These are phyloP conservation scores for Trypoxylon attenuatum DNA, from an alignment of 2,888 invertebrate genomes.

Conservation along the genomic window DNA sequence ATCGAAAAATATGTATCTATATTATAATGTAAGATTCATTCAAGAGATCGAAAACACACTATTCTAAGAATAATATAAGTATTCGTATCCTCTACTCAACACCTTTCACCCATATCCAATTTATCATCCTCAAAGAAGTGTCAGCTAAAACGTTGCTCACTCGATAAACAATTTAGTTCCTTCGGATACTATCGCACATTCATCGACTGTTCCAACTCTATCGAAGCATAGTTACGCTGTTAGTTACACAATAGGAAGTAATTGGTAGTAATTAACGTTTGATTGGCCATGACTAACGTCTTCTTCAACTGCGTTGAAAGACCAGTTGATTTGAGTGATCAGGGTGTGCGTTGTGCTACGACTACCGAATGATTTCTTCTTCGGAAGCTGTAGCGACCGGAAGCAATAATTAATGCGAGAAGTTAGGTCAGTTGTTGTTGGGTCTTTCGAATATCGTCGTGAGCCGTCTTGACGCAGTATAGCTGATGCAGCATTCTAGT, in stretches of 20 bases:
- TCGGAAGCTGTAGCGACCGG: constrained; percentile 14
- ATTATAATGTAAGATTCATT: too few relatives aligned
- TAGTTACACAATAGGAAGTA: not conserved
- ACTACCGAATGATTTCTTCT: constrained; percentile 12
- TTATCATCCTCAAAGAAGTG: not conserved
- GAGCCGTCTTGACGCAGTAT: too few relatives aligned
- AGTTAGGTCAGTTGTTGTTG: too few relatives aligned
- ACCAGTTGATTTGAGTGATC: constrained; percentile 5
- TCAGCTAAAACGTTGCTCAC: not conserved
- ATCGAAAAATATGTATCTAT: too few relatives aligned
- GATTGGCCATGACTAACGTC: constrained; percentile 2
- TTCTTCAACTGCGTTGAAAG: not conserved
- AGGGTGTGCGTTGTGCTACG: not conserved
- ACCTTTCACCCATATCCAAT: too few relatives aligned
- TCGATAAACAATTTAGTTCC: not conserved
- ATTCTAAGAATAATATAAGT: not conserved
- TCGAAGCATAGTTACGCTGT: not conserved
- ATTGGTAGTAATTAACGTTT: constrained; percentile 11
- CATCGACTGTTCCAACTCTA: not conserved
- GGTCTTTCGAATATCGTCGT: too few relatives aligned
- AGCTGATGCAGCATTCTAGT: constrained; percentile 7
- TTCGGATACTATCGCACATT: not conserved
- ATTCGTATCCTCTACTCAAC: not conserved
- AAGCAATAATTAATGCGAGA: constrained; percentile 28
- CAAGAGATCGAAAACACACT: too few relatives aligned